A percentile compares a stretch with the other conserved stretches of the same genome.
Evolutionary conservation across 1,140 invertebrate species (phyloP).

Genomic region (Drosophila trapezifrons): DNA sequence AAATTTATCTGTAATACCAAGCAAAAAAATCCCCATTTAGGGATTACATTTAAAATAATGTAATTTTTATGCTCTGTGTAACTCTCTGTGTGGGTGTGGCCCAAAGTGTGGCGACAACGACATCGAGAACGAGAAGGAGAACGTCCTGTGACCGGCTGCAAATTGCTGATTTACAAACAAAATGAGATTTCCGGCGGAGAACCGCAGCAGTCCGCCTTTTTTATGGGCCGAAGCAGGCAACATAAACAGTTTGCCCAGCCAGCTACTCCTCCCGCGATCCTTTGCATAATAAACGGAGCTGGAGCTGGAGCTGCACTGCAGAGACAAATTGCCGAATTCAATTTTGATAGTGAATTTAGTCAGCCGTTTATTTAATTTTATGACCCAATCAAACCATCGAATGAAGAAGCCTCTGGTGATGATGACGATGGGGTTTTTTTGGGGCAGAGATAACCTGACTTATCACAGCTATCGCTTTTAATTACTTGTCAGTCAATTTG

Average conservation of each 20-base stretch:
- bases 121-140: constrained; percentile 57
- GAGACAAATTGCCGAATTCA: constrained; percentile 80
- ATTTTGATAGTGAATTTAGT: constrained; percentile 77
- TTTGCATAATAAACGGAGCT: constrained; percentile 71
- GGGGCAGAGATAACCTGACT: constrained; percentile 4
- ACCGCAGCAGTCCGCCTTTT: constrained; percentile 53
- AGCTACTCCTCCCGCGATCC: constrained; percentile 7
- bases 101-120: constrained; percentile 47
- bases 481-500: constrained; percentile 73
- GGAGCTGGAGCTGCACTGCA: constrained; percentile 31
- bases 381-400: constrained; percentile 60
- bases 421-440: not conserved
- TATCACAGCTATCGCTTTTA: constrained; percentile 47
- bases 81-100: constrained; percentile 12
- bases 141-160: constrained; percentile 66
- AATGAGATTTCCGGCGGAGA: constrained; percentile 71
- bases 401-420: not conserved
- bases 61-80: constrained; percentile 13
- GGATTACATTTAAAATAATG: not conserved
- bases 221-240: constrained; percentile 52
- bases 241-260: constrained; percentile 60
- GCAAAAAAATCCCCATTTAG: not conserved
- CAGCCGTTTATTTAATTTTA: constrained; percentile 78
- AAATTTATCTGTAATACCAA: not conserved
- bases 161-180: constrained; percentile 83